Evolutionary conservation across 2,888 invertebrate species (phyloP), one percentile per base, ranked within the genome.

Genomic region (Patella ulyssiponensis): DNA sequence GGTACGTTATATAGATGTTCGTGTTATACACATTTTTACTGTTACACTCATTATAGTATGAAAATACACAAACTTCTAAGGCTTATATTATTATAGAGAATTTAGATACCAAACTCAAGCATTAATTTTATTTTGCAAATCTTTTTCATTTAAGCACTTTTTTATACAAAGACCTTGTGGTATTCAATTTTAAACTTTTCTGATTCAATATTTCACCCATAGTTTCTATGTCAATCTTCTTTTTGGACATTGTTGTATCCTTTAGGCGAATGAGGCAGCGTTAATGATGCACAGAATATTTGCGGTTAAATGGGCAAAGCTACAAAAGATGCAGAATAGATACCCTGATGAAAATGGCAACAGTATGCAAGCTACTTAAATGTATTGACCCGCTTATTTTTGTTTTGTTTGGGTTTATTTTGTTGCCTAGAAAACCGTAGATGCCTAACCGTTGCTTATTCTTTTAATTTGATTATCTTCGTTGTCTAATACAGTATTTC

Each of bases 241-340:
- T 44, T 44, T 44, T 44, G 44, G 44, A 44, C 44, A 44, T 71
- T 75, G 33, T 75, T 72, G 69, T 72, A 74, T 77, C 78, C 54
- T 78, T 76, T 80, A 96, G 95, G 95, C 95, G 92, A 94, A 94
- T 93, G 94, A 94, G 93, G 94, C 95, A 93, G 94, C 94, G 92
- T 94, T 95, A 93, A 94, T 94, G 92, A 93, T 96, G 92, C 95
- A 95, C 93, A 95, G 96, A 93, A 94, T 95, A 92, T 94, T 96
- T 94, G 94, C 95, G 90, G 94, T 95, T 93, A 94, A 94, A 93
- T 82, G 86, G 79, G 87, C 88, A 77, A 83, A 83, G 80, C 77
- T 83, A 93, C 80, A 84, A 74, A 85, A 85, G 79, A 83, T 80
- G 79, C 76, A 80, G 71, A 80, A 81, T 77, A 81, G 80, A 44